Conservation (phyloP, 2,888 invertebrate species). For the Cenopis cana region DNA sequence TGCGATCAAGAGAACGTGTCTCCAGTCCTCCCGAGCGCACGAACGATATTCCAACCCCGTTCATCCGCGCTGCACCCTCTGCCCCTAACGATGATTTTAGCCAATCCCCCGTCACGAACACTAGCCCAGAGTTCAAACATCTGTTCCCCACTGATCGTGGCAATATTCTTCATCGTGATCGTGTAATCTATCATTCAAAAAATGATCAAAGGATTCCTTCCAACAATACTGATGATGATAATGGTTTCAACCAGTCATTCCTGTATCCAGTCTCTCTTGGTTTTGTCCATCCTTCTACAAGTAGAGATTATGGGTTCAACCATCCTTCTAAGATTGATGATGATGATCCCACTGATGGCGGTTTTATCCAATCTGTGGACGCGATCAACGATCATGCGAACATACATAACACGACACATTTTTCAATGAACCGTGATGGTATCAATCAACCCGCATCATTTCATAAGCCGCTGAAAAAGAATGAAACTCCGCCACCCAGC, state of each 20-base stretch:
- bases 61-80: no score
- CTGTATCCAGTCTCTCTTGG: no score
- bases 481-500: background rate
- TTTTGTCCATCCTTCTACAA: background rate
- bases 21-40: background rate
- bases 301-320: background rate
- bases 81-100: background rate
- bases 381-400: background rate
- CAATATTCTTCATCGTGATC: background rate
- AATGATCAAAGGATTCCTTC: conserved; percentile 1
- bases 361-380: background rate
- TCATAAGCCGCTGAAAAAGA: background rate
- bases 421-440: background rate
- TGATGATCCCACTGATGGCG: background rate
- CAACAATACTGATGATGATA: no score
- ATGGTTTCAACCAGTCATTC: no score
- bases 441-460: background rate
- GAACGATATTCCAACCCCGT: background rate
- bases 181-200: background rate
- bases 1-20: background rate
- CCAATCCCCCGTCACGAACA: background rate
- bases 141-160: background rate
- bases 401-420: background rate
- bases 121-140: background rate
- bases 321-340: background rate